Base-by-base conservation (phyloP, 1,140 invertebrate genomes). In the Caenorhabditis brenneri region DNA sequence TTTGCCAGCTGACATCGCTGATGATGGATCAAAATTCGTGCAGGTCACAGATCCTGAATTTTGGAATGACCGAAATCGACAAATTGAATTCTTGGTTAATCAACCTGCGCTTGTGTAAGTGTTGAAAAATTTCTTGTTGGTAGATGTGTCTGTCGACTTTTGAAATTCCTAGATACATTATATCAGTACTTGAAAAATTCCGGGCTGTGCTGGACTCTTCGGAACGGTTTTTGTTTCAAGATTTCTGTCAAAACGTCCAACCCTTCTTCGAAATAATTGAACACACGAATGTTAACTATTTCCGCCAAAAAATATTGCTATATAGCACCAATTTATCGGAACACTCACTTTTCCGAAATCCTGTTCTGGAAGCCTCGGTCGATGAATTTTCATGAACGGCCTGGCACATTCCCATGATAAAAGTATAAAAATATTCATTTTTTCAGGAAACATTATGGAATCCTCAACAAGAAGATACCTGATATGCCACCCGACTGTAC, bases 61-160 rank as follows among this genome's bases (percentile, higher is more conserved):
- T 27, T 49, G 80, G 36, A 53, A 58, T 22, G 78, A 84, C 42
- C 42, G 83, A 7, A 80, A 84, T 27, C 29, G 78, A 31, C 83
- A 84, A 19, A 49, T 84, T 27, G 33, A 84, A 5, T 84, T 46
- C 24, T 42, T 79, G 39, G 49, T 53, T 69, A 84, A 84, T 58
- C 27, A 80, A 24, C n/a, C 16, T 7, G 16, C 80, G 29, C 10
- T 80, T 0, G 19, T 84, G 83, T 84, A 49, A 65, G 65, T 42
- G 0, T 65, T 65, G 1, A n/a, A 33, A 1, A 36, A 65, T 0
- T 33, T 65, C 9, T 27, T 6, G 29, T 27, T 7, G 29, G 0
- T 58, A 27, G 19, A n/a, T 10, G 16, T 10, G 1, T 22, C 1
- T 1, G 22, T 7, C 16, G 22, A 53, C 12, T 19, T 53, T 2